These are phyloP conservation scores for Dorcus hopei DNA, from an alignment of 2,888 invertebrate species.

Conservation along the genomic window DNA sequence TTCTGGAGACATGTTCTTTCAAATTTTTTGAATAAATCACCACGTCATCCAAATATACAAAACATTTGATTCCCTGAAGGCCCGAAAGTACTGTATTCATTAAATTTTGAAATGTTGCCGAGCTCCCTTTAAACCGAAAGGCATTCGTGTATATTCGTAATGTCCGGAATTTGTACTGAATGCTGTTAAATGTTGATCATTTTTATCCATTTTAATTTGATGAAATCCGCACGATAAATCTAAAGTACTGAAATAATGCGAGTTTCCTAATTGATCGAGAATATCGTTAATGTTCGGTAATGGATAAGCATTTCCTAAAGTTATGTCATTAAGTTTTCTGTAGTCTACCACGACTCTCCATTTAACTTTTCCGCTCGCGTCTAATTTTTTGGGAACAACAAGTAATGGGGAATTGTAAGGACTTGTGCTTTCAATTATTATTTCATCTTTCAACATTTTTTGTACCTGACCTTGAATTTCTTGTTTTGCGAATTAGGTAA, in stretches of 20 bases:
- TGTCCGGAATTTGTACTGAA: conserved; percentile 27
- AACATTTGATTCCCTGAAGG: too few relatives aligned
- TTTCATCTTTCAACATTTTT: background rate
- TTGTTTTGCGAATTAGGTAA: background rate
- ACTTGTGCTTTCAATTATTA: background rate
- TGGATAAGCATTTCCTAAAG: conserved; percentile 29
- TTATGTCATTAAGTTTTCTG: conserved; percentile 27
- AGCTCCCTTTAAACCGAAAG: too few relatives aligned
- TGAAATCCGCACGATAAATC: conserved; percentile 17
- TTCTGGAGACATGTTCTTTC: too few relatives aligned
- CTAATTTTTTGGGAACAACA: conserved; percentile 23
- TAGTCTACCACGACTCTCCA: conserved; percentile 27
- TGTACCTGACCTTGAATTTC: background rate
- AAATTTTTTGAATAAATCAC: too few relatives aligned
- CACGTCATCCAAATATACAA: too few relatives aligned
- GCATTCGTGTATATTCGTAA: too few relatives aligned
- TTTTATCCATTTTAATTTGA: conserved; percentile 8
- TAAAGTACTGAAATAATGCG: conserved; percentile 1
- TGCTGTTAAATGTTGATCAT: conserved; percentile 25
- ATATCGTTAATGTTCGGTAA: conserved; percentile 10
- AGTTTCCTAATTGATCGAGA: conserved; percentile 26
- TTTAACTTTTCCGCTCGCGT: conserved; percentile 13
- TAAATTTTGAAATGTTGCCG: too few relatives aligned
- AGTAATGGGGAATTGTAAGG: conserved; percentile 30
- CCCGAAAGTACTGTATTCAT: too few relatives aligned